phyloP scores from a whole-genome alignment of 2,797 vertebrate species.

The Spinibarbus caldwelli region DNA sequence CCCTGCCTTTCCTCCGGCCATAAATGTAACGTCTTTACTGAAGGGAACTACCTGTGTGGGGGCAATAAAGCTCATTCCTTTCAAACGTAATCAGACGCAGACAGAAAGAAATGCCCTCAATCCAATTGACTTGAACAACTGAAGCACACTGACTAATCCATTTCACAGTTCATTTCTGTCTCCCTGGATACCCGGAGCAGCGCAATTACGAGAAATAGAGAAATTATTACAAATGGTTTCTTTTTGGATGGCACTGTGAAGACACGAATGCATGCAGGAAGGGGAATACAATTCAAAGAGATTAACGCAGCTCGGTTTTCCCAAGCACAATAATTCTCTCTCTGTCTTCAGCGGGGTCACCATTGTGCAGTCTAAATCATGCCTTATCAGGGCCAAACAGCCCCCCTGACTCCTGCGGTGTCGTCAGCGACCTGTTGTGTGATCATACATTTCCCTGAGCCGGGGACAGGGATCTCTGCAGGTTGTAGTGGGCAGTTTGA shows the following conservation, averaged over 20 bases:
- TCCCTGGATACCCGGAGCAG: constrained; percentile 49
- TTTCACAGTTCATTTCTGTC: constrained; percentile 57
- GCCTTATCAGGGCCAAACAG: constrained; percentile 55
- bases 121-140: constrained; percentile 50
- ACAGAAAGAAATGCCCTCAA: constrained; percentile 39
- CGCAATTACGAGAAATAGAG: constrained; percentile 56
- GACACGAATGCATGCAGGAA: constrained; percentile 24
- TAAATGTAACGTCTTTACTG: constrained; percentile 29
- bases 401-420: constrained; percentile 22
- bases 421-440: constrained; percentile 50
- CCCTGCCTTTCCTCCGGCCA: neutral
- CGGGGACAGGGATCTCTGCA: constrained; percentile 10
- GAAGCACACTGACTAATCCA: constrained; percentile 51
- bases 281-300: constrained; percentile 42
- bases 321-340: constrained; percentile 43
- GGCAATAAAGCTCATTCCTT: constrained; percentile 28
- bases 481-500: neutral
- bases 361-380: constrained; percentile 57
- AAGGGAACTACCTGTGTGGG: constrained; percentile 40
- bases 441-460: constrained; percentile 7
- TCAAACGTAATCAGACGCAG: constrained; percentile 49
- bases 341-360: constrained; percentile 51
- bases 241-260: constrained; percentile 37
- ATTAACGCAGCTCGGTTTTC: constrained; percentile 46
- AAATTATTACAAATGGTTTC: constrained; percentile 49